phyloP scores from a whole-genome alignment of 2,797 vertebrate species.

The Lophotriccus pileatus region DNA sequence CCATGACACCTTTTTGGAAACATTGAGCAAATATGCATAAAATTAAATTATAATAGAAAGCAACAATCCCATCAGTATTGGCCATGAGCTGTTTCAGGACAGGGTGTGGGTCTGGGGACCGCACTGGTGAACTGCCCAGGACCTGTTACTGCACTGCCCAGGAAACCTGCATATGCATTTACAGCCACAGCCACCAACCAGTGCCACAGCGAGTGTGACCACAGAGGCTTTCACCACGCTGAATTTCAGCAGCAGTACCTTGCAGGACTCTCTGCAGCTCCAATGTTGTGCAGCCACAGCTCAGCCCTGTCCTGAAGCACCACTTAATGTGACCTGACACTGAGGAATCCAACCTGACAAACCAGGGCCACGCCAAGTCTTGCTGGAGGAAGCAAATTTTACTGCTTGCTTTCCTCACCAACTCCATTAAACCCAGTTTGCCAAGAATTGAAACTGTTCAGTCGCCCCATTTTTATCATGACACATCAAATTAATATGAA shows the following conservation, averaged over 20 bases:
- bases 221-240: not conserved
- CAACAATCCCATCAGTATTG: accelerated
- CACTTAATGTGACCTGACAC: not conserved
- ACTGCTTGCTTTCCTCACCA: not conserved
- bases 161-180: accelerated
- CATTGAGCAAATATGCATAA: not conserved
- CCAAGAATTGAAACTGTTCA: not conserved
- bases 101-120: not conserved
- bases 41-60: not conserved
- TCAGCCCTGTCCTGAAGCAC: not conserved
- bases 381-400: not conserved
- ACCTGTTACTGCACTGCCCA: not conserved
- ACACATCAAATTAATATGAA: not conserved
- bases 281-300: not conserved
- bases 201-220: not conserved
- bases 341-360: conserved; percentile 15
- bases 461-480: not conserved
- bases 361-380: not conserved
- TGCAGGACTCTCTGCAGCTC: not conserved
- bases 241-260: not conserved
- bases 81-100: not conserved
- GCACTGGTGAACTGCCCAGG: not conserved
- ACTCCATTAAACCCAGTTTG: not conserved
- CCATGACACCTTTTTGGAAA: not conserved
- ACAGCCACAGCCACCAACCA: not conserved